Conservation (phyloP, 2,113 vertebrate species). For the Sebastes fasciatus region DNA sequence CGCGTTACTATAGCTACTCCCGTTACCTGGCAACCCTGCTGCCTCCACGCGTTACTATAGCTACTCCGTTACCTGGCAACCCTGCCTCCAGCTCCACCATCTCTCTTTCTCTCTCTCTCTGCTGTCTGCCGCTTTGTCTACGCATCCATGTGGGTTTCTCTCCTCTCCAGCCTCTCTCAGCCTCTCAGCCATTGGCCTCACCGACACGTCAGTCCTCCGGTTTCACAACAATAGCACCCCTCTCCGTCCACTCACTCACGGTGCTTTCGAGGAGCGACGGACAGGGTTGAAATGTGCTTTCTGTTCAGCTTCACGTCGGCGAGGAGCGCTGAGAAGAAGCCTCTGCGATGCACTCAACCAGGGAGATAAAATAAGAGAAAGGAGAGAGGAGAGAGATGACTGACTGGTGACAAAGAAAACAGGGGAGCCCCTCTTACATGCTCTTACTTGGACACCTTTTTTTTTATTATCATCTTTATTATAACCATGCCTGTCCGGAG, state of each 20-base stretch:
- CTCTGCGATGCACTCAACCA: slow-evolving; percentile 66
- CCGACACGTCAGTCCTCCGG: slow-evolving; percentile 81
- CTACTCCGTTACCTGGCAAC: slow-evolving; percentile 28
- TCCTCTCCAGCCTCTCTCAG: slow-evolving; percentile 74
- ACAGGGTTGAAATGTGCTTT: slow-evolving; percentile 78
- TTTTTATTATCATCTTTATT: slow-evolving; percentile 26
- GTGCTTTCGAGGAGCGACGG: slow-evolving; percentile 78
- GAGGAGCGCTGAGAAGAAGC: slow-evolving; percentile 54
- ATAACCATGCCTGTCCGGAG: slow-evolving; percentile 96
- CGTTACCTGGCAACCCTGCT: slow-evolving; percentile 25
- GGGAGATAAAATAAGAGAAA: neutral
- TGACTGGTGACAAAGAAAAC: slow-evolving; percentile 86
- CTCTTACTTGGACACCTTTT: slow-evolving; percentile 69
- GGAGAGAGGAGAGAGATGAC: slow-evolving; percentile 73
- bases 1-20: slow-evolving; percentile 32
- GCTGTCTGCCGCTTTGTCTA: slow-evolving; percentile 54
- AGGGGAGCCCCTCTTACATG: slow-evolving; percentile 82
- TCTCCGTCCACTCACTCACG: slow-evolving; percentile 7
- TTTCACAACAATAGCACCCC: slow-evolving; percentile 66
- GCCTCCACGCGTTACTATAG: slow-evolving; percentile 2
- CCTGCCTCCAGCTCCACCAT: slow-evolving; percentile 11
- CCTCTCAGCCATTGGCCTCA: slow-evolving; percentile 77
- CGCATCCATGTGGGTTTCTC: slow-evolving; percentile 61
- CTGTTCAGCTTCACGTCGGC: slow-evolving; percentile 56
- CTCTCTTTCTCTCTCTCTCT: slow-evolving; percentile 6